Percentiles rank a stretch among this genome's conserved stretches.
These are phyloP conservation scores for Atopsyche davidsoni DNA, from an alignment of 1,140 invertebrate species.

Conservation along the genomic window DNA sequence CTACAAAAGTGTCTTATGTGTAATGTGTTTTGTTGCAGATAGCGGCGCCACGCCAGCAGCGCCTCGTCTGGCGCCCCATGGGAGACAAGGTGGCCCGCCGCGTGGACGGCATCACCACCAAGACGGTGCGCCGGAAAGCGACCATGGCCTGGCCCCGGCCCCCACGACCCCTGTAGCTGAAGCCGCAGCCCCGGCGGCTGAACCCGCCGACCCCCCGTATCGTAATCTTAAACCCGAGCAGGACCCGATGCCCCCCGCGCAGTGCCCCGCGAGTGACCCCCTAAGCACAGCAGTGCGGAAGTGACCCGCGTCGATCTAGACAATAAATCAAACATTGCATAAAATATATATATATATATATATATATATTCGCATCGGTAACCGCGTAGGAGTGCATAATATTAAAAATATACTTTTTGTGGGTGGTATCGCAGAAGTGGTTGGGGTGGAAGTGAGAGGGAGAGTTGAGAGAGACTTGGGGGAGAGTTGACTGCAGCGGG, in stretches of 20 bases:
- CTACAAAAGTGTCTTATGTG: not conserved
- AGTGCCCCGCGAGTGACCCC: not conserved
- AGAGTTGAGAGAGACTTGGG: not conserved
- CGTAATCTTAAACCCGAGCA: too few relatives aligned
- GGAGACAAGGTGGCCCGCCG: conserved; percentile 17
- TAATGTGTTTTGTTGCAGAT: not conserved
- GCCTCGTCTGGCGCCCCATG: conserved; percentile 18
- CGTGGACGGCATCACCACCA: conserved; percentile 27
- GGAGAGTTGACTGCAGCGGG: not conserved
- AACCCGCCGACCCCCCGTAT: too few relatives aligned
- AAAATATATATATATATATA: too few relatives aligned
- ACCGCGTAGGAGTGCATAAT: too few relatives aligned
- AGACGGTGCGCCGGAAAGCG: conserved; percentile 26
- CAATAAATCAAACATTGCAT: not conserved
- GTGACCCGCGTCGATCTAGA: not conserved
- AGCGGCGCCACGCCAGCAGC: not conserved
- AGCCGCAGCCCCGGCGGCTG: too few relatives aligned
- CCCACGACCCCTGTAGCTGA: too few relatives aligned
- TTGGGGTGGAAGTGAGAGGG: not conserved
- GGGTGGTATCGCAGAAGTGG: not conserved
- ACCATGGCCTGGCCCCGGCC: too few relatives aligned
- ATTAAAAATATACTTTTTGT: too few relatives aligned
- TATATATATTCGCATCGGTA: too few relatives aligned
- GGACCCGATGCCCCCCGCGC: too few relatives aligned
- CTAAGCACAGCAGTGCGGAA: too few relatives aligned